Evolutionary conservation across 2,797 vertebrate species (phyloP).

Genomic region (Scolopax bukidnonensis): DNA sequence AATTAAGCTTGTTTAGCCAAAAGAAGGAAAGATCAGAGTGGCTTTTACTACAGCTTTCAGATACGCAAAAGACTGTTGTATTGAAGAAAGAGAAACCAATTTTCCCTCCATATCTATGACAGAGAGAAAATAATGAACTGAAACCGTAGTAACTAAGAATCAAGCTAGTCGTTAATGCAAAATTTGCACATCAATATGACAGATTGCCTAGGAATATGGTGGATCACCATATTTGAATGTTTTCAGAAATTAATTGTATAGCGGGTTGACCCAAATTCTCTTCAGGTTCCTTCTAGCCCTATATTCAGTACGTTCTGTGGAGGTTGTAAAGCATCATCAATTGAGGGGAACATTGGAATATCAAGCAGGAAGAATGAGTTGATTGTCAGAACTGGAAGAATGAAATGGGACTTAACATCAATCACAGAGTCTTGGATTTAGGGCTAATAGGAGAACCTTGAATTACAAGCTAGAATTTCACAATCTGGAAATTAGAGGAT

Average conservation of each 20-base stretch:
- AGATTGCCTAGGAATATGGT: neutral
- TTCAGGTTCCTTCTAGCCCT: neutral
- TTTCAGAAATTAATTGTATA: neutral
- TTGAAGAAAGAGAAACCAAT: neutral
- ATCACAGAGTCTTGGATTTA: neutral
- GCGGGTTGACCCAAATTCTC: neutral
- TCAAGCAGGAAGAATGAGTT: neutral
- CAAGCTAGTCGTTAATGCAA: neutral
- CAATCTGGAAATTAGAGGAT: neutral
- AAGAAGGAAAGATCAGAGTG: neutral
- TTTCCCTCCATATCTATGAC: neutral
- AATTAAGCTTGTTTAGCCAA: neutral
- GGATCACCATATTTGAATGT: neutral
- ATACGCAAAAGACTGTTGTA: neutral
- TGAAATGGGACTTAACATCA: neutral
- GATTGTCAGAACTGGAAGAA: neutral
- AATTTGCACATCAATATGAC: neutral
- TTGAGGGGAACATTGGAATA: neutral
- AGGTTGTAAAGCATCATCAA: accelerated
- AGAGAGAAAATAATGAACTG: neutral
- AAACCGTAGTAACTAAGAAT: neutral
- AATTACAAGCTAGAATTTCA: neutral
- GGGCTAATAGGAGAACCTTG: neutral
- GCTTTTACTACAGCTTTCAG: neutral
- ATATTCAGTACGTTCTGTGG: neutral